Base-by-base conservation (phyloP, 2,113 vertebrate species). In the Lipophrys pholis region DNA sequence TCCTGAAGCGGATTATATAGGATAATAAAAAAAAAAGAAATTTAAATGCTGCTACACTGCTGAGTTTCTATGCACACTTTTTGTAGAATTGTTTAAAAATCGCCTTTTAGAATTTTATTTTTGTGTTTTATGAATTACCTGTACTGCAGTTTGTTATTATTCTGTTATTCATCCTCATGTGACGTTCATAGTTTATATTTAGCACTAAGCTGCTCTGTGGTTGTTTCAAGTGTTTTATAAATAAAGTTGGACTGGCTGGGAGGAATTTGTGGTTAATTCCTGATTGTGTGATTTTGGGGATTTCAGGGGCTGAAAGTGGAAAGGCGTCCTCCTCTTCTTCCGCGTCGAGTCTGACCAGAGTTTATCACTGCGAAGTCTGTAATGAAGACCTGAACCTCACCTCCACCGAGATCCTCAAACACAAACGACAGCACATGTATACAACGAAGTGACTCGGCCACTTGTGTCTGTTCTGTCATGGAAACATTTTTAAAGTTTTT, bases 331-430 rank as follows among this genome's bases (percentile, higher is more conserved):
- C 8, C 6, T 60, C 85, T 0, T 88, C 93, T 0, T 90, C 85
- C 1, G 0, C 6, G 0, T 91, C 93, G 0, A 70, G 81, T 16
- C 91, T 99, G 7, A 94, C 87, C 66, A 82, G 94, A 14, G 65
- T 82, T 8, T 97, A 95, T 85, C 95, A 82, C 90, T 99, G 97
- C 0, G 90, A 94, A 12, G 2, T 89, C n/a, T 99, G 97, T 58
- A 72, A 91, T 60, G 84, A 88, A 88, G 94, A 95, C 79, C 89
- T 98, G 49, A 83, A 66, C 5, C 91, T 99, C 68, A 97, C 96
- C 0, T 94, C 97, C 67, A 97, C 94, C 0, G 95, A 99, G 78
- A 95, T 95, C 77, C 94, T 99, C 14, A 94, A 94, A 59, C 97
- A 99, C 88, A 96, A 94, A 72, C 68, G 89, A 39, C 89, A 93